Evolutionary conservation across 2,888 invertebrate species (phyloP), one percentile per base, ranked within the genome.

Genomic region (Pristionchus mayeri): DNA sequence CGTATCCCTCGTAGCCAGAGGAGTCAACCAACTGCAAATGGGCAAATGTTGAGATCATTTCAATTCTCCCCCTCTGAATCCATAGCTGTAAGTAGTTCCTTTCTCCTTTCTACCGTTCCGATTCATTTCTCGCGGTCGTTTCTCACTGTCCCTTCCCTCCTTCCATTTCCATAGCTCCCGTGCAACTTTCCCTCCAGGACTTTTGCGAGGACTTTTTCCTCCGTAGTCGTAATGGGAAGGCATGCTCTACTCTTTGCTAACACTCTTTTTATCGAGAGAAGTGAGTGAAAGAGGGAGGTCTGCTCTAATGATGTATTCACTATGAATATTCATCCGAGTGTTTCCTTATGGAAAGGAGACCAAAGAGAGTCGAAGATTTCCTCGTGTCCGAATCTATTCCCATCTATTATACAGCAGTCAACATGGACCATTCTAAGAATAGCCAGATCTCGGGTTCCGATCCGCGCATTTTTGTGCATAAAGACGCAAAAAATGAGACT

Each of bases 1-100:
- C 71, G 71, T 71, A 71, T 34, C 37, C 71, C 71, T 71, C 71
- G 24, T 71, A 71, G 40, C 71, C 71, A 30, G 40, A 40, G n/a
- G 71, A 71, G 37, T 40, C 71, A 27, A 71, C 44, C 71, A 71
- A 40, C 71, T 71, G 71, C 11, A 71, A 71, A n/a, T 44, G 44
- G 13, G 44, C 6, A 9, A 13, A 44, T 44, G n/a, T 44, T 44
- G 44, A 44, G 13, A 44, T 9, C 6, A 44, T 44, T 44, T 44
- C 44, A 13, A 44, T 44, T 44, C 13, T 44, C 44, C 13, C 44
- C 44, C 44, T 44, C 30, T 60, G 9, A 11, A 60, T 7, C 2
- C 11, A 13, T 21, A 21, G 30, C 3, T 27, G 30, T 27, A 9
- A 9, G 13, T 44, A 9, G 7, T 13, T 13, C 44, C 6, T 27